Evolutionary conservation across 2,797 vertebrate genomes (phyloP).

Genomic region (Gouania willdenowi): DNA sequence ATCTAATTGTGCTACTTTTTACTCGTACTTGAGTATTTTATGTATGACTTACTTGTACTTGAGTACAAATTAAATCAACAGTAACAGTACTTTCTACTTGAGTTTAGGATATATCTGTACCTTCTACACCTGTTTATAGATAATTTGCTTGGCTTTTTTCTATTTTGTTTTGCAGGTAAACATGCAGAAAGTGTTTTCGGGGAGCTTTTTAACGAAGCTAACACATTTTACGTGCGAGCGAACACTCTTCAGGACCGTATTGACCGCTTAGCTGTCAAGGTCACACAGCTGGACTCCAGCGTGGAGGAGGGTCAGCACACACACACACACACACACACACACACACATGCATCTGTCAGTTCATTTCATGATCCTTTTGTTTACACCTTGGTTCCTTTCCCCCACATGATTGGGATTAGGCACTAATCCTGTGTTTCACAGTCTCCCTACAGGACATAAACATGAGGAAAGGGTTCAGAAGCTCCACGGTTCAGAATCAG

Average conservation of each 20-base stretch:
- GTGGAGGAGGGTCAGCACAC: constrained; percentile 85
- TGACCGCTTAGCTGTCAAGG: constrained; percentile 85
- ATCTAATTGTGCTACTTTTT: too few species aligned
- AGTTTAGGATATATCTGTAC: too few species aligned
- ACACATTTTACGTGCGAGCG: constrained; percentile 84
- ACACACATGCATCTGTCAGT: background rate
- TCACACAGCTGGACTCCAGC: constrained; percentile 87
- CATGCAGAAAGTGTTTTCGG: constrained; percentile 90
- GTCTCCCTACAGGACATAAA: constrained; percentile 92
- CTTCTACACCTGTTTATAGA: too few species aligned
- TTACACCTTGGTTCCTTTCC: background rate
- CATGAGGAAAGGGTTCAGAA: constrained; percentile 88
- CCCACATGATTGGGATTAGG: background rate
- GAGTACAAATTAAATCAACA: too few species aligned
- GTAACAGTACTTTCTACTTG: too few species aligned
- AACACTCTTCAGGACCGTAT: constrained; percentile 88
- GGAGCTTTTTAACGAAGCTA: constrained; percentile 88
- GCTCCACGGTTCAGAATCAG: constrained; percentile 85
- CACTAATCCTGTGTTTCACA: constrained; percentile 36
- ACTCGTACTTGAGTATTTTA: too few species aligned
- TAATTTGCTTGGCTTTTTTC: too few species aligned
- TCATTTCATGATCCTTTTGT: background rate
- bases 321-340: too few species aligned
- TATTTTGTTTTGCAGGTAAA: constrained; percentile 82
- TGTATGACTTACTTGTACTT: too few species aligned